A percentile compares a stretch with the other conserved stretches of the same genome.
Evolutionary conservation across 2,888 invertebrate genomes (phyloP).

Genomic region (Hetaerina titia): DNA sequence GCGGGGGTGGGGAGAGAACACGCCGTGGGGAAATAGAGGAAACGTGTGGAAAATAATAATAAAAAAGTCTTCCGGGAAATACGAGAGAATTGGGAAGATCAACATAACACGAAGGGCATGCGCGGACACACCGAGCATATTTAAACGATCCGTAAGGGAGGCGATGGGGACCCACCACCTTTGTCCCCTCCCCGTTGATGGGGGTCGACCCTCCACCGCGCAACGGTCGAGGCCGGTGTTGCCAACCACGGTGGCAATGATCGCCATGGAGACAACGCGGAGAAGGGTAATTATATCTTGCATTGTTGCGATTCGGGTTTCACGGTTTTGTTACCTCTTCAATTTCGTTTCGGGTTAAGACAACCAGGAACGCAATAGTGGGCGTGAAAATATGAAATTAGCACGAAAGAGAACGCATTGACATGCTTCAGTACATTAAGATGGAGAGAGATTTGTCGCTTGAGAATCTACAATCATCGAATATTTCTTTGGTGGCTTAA

Average conservation of each 20-base stretch:
- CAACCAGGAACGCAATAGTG: too few species aligned
- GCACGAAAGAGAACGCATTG: too few species aligned
- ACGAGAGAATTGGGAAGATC: slow-evolving; percentile 28
- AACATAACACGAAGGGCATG: background rate
- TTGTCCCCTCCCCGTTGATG: background rate
- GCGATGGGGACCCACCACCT: background rate
- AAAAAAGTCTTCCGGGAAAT: slow-evolving; percentile 9
- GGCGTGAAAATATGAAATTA: too few species aligned
- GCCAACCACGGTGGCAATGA: background rate
- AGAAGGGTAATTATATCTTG: background rate
- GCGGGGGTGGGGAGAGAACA: background rate
- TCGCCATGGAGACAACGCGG: background rate
- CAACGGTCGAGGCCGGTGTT: background rate
- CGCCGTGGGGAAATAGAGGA: background rate
- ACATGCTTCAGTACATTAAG: too few species aligned
- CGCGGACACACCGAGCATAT: background rate
- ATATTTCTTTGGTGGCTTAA: too few species aligned
- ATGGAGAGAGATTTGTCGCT: too few species aligned
- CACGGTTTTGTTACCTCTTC: too few species aligned
- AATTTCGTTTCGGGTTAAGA: too few species aligned
- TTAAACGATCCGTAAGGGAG: background rate
- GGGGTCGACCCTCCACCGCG: background rate
- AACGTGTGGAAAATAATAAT: slow-evolving; percentile 4
- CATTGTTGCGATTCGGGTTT: too few species aligned
- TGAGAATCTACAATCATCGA: too few species aligned